Evolutionary conservation across 1,140 invertebrate genomes (phyloP), one percentile per base, ranked within the genome.

Genomic region (Magallana gigas): DNA sequence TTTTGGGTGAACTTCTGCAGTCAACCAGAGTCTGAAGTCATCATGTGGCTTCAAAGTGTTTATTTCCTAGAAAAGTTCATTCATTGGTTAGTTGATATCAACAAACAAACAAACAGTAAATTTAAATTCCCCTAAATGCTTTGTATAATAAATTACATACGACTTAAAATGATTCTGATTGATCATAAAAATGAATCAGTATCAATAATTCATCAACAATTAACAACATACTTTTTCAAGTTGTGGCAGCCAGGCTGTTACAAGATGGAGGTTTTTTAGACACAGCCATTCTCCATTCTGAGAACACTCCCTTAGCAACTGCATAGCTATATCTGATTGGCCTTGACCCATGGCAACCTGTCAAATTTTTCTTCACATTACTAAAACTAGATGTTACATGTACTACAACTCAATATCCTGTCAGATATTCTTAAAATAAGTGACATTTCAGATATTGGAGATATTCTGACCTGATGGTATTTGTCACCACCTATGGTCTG

Each of bases 191-290:
- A 23, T 23, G 23, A 23, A 23, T 23, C 23, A 23, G 23, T 23
- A 23, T 23, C 23, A 23, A 23, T 23, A 23, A 23, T 23, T 23
- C 23, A 23, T 23, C 23, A 23, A 23, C 23, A 23, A 23, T 23
- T 23, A 48, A 48, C 5, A 48, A 8, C 14, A 62, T 76, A 95
- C 95, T 93, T 97, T 96, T 88, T 98, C 97, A 59, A 98, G 94
- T 23, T 95, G 93, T 1, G 96, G 96, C 1, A 98, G 93, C 96
- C 97, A 98, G 57, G 96, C 95, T 0, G 96, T 96, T 14, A 98
- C 97, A 14, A 99, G 95, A 94, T 99, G 98, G 0, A 99, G 95
- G 94, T 99, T 99, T 94, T 98, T 98, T 57, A 98, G 93, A 80
- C 97, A 96, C 5, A 98, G 92, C 97, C 97, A 98, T 18, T 96